A percentile compares a stretch with the other conserved stretches of the same genome.
Evolutionary conservation across 2,888 invertebrate species (phyloP).

Genomic region (Spilarctia lutea): DNA sequence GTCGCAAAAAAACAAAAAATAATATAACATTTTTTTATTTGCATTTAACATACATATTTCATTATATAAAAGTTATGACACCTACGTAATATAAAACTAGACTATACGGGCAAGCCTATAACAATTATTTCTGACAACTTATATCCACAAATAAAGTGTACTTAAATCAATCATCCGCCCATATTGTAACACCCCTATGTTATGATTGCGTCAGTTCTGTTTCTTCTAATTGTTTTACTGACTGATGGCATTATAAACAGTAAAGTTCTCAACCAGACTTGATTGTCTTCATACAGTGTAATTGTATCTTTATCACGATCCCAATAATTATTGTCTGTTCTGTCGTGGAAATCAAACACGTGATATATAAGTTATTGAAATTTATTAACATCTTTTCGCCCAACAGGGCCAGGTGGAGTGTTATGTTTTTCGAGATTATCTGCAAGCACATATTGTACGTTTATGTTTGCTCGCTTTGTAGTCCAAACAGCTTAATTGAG

Average conservation of each 20-base stretch:
- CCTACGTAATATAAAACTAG: too few species aligned
- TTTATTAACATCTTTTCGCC: neutral
- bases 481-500: too few species aligned
- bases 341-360: neutral
- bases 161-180: conserved; percentile 42
- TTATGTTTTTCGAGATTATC: too few species aligned
- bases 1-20: too few species aligned
- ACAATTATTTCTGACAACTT: neutral
- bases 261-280: conserved; percentile 31
- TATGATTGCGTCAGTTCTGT: conserved; percentile 38
- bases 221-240: conserved; percentile 41
- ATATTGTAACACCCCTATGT: conserved; percentile 45
- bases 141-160: conserved; percentile 28
- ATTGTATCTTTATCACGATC: conserved; percentile 6
- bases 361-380: neutral
- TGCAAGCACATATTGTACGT: too few species aligned
- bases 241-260: conserved; percentile 46
- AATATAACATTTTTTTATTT: too few species aligned
- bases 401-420: neutral
- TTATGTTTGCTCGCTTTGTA: too few species aligned
- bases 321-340: neutral
- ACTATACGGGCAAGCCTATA: neutral
- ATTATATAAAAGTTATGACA: too few species aligned
- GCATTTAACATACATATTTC: too few species aligned
- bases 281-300: conserved; percentile 29